Percentiles rank a stretch among this genome's conserved stretches.
phyloP scores from a whole-genome alignment of 2,113 vertebrate genomes.

The Ochotona princeps region DNA sequence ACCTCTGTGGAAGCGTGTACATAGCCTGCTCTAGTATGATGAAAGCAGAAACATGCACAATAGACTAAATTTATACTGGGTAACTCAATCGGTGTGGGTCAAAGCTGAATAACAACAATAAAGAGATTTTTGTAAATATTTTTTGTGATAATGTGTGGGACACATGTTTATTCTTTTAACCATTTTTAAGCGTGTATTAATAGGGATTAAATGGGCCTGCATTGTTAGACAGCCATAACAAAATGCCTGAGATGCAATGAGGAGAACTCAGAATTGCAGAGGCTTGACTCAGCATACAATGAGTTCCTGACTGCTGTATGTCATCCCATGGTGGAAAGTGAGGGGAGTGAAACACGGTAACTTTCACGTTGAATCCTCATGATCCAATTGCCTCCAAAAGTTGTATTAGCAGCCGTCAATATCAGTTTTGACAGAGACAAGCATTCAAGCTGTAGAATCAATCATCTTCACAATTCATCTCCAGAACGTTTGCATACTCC shows the following conservation, averaged over 20 bases:
- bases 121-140: not conserved
- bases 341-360: not conserved
- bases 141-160: not conserved
- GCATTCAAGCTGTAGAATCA: not conserved
- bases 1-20: not conserved
- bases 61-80: not conserved
- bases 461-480: not conserved
- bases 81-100: not conserved
- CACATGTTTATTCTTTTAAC: not conserved
- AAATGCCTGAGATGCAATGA: not conserved
- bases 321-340: not conserved
- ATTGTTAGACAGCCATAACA: not conserved
- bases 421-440: not conserved
- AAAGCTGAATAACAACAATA: not conserved
- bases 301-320: not conserved
- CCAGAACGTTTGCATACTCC: not conserved
- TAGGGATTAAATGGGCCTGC: not conserved
- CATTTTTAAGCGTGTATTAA: not conserved
- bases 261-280: not conserved
- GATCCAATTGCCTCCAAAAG: not conserved
- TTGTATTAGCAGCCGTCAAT: not conserved
- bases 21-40: not conserved
- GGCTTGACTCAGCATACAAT: not conserved
- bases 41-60: not conserved
- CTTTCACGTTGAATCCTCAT: not conserved